Conservation (phyloP, 2,888 invertebrate species). For the Apamea sordens region DNA sequence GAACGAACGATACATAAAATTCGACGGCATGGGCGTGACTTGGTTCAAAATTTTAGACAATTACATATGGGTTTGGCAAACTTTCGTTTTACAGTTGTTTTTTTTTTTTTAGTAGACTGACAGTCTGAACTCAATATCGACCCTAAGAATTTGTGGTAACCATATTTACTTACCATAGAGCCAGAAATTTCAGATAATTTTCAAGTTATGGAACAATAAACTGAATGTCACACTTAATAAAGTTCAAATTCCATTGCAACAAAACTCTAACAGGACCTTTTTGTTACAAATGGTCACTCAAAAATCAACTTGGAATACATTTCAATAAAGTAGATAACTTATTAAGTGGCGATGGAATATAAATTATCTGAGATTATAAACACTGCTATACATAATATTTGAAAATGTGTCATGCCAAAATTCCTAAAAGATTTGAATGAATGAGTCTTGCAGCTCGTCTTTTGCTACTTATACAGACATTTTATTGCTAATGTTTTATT, state of each 20-base stretch:
- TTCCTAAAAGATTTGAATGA: background rate
- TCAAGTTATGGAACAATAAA: background rate
- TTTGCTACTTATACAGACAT: background rate
- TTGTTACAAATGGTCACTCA: background rate
- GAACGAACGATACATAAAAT: slow-evolving; percentile 64
- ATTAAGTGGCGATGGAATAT: background rate
- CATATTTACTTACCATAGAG: background rate
- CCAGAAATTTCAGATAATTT: background rate
- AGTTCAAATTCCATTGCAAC: background rate
- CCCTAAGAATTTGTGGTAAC: background rate
- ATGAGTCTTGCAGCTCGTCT: background rate
- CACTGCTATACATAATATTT: no score
- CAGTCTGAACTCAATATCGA: background rate
- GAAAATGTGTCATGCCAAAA: background rate
- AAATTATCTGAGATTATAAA: background rate
- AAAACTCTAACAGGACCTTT: background rate
- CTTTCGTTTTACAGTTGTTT: background rate
- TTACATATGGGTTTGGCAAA: background rate
- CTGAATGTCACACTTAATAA: background rate
- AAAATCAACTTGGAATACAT: background rate
- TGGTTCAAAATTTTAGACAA: background rate
- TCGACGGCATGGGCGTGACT: slow-evolving; percentile 43
- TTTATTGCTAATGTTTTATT: background rate
- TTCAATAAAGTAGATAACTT: background rate
- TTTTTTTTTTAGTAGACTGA: background rate